Conservation (phyloP, 2,797 vertebrate species). For the Numenius phaeopus region DNA sequence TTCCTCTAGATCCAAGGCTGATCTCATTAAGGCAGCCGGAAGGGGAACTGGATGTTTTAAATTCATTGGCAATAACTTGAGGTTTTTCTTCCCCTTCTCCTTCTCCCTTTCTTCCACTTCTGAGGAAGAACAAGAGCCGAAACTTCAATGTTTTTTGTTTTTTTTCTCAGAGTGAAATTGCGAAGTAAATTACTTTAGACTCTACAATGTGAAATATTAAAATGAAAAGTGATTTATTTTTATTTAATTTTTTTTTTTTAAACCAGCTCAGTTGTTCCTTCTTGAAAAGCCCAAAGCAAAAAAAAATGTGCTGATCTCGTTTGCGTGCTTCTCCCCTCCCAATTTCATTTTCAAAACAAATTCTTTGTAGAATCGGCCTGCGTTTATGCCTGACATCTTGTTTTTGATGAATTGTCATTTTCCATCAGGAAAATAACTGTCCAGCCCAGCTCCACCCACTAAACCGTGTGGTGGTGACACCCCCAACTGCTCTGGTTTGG, state of each 20-base stretch:
- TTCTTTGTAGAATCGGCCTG: background rate
- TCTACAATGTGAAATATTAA: conserved; percentile 25
- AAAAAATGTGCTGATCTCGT: background rate
- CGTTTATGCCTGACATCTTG: background rate
- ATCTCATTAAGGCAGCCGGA: background rate
- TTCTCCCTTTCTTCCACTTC: conserved; percentile 12
- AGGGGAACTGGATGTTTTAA: conserved; percentile 16
- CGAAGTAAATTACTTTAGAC: conserved; percentile 18
- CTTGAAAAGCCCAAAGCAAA: conserved; percentile 43
- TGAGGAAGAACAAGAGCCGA: conserved; percentile 29
- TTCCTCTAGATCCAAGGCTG: background rate
- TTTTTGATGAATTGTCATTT: conserved; percentile 13
- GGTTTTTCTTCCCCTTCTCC: background rate
- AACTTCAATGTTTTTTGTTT: background rate
- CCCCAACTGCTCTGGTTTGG: background rate
- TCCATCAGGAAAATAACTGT: background rate
- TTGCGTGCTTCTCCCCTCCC: background rate
- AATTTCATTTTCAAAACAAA: background rate
- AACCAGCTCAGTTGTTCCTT: background rate
- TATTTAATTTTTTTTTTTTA: background rate
- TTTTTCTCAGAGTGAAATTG: conserved; percentile 18
- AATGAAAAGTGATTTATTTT: conserved; percentile 8
- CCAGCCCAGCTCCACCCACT: background rate
- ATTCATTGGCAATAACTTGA: conserved; percentile 15
- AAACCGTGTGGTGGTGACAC: background rate